A percentile compares a stretch with the other conserved stretches of the same genome.
These are phyloP conservation scores for Embidobia sp. DNA, from an alignment of 2,888 invertebrate species.

Conservation along the genomic window DNA sequence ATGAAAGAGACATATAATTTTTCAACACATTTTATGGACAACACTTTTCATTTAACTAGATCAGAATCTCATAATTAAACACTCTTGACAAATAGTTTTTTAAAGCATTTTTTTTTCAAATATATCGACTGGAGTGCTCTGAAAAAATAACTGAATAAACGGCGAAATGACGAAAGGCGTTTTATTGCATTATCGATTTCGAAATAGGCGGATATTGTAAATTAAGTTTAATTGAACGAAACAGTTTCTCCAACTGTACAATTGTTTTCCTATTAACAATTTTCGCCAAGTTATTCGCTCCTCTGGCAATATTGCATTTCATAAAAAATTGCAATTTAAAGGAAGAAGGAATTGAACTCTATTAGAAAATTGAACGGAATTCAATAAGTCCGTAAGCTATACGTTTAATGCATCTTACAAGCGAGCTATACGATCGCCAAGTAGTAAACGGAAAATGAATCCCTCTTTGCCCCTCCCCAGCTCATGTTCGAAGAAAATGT, in stretches of 20 bases:
- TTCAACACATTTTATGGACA: slow-evolving; percentile 33
- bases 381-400: slow-evolving; percentile 40
- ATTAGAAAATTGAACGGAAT: slow-evolving; percentile 52
- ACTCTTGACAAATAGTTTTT: slow-evolving; percentile 32
- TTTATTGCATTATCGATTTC: slow-evolving; percentile 14
- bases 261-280: slow-evolving; percentile 33
- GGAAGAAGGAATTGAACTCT: slow-evolving; percentile 36
- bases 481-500: slow-evolving; percentile 18
- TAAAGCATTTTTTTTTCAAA: slow-evolving; percentile 19
- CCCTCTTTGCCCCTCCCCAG: neutral
- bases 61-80: slow-evolving; percentile 45
- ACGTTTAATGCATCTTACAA: slow-evolving; percentile 45
- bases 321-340: slow-evolving; percentile 42
- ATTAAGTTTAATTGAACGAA: neutral
- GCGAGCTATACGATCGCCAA: slow-evolving; percentile 30
- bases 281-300: slow-evolving; percentile 26
- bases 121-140: neutral
- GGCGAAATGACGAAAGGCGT: neutral
- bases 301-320: slow-evolving; percentile 23
- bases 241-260: neutral
- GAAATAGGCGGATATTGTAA: neutral
- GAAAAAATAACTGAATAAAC: slow-evolving; percentile 27
- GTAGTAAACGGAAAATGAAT: slow-evolving; percentile 48
- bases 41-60: slow-evolving; percentile 38
- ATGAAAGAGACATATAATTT: slow-evolving; percentile 51